Base-by-base conservation (phyloP, 2,113 vertebrate species). In the Sardina pilchardus region DNA sequence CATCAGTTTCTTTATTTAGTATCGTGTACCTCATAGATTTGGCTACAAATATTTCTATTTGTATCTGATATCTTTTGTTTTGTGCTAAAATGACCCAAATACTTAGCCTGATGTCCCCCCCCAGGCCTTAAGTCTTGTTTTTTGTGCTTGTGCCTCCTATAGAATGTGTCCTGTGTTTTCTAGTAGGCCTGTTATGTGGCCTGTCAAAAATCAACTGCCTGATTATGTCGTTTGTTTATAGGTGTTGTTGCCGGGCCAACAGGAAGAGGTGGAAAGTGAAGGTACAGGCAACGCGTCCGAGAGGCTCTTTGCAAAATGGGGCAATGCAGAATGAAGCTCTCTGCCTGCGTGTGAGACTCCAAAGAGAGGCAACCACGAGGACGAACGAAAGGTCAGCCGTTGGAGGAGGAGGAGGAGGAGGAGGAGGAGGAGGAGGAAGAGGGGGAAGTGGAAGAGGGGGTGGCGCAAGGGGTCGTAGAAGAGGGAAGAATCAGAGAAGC, bases 301-400 rank as follows among this genome's bases (percentile, higher is more conserved):
- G 84, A 82, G 89, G 86, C 87, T 90, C 84, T 91, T 87, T 88
- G 88, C 87, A 91, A 89, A 85, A 94, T 94, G 94, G 92, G 82
- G 91, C 92, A 8, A 93, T 94, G 93, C 92, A 91, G 89, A 91
- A 88, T 91, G 89, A 90, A 85, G 87, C 85, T 75, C 88, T 91
- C 86, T 82, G 88, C 75, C 90, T 93, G 87, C 86, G 86, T 87
- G 90, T 94, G 92, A 95, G 91, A 90, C 86, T 80, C 45, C 63
- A 82, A 88, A 85, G 83, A 88, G 87, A 91, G 89, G 93, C 93
- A 92, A 92, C 91, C 93, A 94, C 92, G 92, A 94, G 91, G 92
- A 94, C 92, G 88, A 88, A 91, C 88, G 82, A 91, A 90, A 90
- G 50, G 81, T 86, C 53, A 90, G 90, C 88, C 86, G 90, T 84